Evolutionary conservation across 2,113 vertebrate species (phyloP).

Genomic region (Dipodomys ordii): DNA sequence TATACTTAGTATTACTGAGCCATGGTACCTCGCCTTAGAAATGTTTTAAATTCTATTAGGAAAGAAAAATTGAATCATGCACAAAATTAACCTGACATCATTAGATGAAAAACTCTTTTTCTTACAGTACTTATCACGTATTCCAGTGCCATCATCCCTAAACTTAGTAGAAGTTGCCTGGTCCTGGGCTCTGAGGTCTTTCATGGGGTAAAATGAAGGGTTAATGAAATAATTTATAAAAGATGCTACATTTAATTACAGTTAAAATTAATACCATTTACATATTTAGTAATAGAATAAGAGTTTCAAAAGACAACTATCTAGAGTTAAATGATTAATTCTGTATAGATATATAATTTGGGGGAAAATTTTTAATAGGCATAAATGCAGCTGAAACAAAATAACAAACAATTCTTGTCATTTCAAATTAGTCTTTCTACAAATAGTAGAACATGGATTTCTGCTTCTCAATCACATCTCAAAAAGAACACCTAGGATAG

Average conservation of each 20-base stretch:
- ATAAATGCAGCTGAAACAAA: neutral
- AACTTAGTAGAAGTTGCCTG: neutral
- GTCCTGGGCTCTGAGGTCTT: neutral
- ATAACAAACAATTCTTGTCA: neutral
- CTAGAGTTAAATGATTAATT: neutral
- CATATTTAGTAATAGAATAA: too few species aligned
- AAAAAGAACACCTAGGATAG: constrained; percentile 1
- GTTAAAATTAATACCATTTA: neutral
- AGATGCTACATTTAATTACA: neutral
- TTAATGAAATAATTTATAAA: neutral
- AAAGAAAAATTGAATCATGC: too few species aligned
- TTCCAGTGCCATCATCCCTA: neutral
- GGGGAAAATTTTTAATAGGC: neutral
- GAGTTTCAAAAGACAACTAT: too few species aligned
- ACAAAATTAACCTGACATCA: too few species aligned
- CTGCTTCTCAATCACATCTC: neutral
- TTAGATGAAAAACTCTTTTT: too few species aligned
- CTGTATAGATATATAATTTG: neutral
- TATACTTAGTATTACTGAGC: too few species aligned
- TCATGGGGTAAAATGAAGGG: neutral
- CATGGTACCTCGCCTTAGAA: too few species aligned
- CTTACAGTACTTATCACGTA: too few species aligned
- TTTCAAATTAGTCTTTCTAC: neutral
- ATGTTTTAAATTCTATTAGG: too few species aligned
- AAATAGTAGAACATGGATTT: neutral